phyloP scores from a whole-genome alignment of 1,140 invertebrate genomes.

The Camponotus vicinus region DNA sequence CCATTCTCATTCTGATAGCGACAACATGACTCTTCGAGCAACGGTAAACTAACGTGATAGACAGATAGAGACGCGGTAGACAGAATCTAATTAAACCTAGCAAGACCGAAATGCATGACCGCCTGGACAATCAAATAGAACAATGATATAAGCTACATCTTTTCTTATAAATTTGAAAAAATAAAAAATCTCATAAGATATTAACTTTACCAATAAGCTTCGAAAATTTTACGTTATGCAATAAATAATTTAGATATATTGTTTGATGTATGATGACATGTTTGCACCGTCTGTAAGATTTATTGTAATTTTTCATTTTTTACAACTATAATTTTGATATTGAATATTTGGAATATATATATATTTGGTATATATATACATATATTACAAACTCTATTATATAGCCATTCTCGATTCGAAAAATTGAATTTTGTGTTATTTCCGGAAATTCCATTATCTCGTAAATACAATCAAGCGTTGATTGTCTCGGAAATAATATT shows the following conservation, averaged over 20 bases:
- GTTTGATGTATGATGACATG: too few species aligned
- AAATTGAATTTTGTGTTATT: conserved; percentile 30
- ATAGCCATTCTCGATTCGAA: neutral
- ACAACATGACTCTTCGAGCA: conserved; percentile 32
- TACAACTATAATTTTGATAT: conserved; percentile 12
- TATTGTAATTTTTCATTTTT: neutral
- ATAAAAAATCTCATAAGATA: too few species aligned
- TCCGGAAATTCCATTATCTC: conserved; percentile 38
- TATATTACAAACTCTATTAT: neutral
- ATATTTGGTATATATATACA: neutral
- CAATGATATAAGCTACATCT: neutral
- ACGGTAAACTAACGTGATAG: conserved; percentile 17
- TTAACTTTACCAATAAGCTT: too few species aligned
- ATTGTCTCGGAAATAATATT: conserved; percentile 37
- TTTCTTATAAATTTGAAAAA: neutral
- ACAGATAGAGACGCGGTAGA: conserved; percentile 22
- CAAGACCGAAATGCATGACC: neutral
- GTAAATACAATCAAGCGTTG: conserved; percentile 33
- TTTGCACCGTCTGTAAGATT: neutral
- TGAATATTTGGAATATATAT: neutral
- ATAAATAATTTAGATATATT: neutral
- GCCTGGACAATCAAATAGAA: neutral
- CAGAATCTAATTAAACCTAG: conserved; percentile 24
- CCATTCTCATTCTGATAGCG: neutral
- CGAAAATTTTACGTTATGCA: neutral